Conservation (phyloP, 1,140 invertebrate species). For the Anoplophora glabripennis region DNA sequence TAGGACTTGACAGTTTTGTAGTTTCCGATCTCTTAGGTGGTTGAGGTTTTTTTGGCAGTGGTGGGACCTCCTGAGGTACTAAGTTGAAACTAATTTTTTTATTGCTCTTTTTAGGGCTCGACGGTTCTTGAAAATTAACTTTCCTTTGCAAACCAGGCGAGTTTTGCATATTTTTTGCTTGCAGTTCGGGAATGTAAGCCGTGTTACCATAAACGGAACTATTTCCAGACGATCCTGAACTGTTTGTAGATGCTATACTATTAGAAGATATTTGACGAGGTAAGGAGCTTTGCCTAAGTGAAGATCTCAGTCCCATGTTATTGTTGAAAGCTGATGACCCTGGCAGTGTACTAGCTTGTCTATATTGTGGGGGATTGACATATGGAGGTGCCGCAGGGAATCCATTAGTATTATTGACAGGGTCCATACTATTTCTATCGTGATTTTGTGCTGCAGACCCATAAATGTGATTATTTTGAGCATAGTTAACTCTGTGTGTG, state of each 20-base stretch:
- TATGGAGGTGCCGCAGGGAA: constrained; percentile 31
- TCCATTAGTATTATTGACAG: constrained; percentile 13
- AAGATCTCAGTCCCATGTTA: constrained; percentile 38
- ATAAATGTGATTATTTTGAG: constrained; percentile 26
- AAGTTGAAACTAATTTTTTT: constrained; percentile 59
- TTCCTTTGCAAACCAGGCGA: constrained; percentile 53
- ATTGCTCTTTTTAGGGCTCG: constrained; percentile 52
- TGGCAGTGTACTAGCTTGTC: constrained; percentile 35
- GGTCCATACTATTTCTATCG: constrained; percentile 28
- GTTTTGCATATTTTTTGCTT: constrained; percentile 50
- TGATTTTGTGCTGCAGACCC: constrained; percentile 26
- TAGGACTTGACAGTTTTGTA: constrained; percentile 68
- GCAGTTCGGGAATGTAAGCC: constrained; percentile 44
- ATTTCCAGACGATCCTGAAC: constrained; percentile 14
- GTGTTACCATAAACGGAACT: constrained; percentile 22
- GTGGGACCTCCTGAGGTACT: constrained; percentile 52
- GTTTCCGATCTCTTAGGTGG: constrained; percentile 71
- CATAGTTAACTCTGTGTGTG: constrained; percentile 19
- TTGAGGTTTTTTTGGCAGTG: constrained; percentile 56
- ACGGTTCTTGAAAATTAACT: constrained; percentile 54
- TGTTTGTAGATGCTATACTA: constrained; percentile 39
- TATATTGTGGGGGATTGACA: constrained; percentile 38
- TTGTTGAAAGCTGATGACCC: constrained; percentile 34
- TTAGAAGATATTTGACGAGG: constrained; percentile 43
- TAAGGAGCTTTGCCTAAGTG: constrained; percentile 41